A percentile compares a stretch with the other conserved stretches of the same genome.
Evolutionary conservation across 2,888 invertebrate genomes (phyloP).

Genomic region (Himalopsyche kuldschensis): DNA sequence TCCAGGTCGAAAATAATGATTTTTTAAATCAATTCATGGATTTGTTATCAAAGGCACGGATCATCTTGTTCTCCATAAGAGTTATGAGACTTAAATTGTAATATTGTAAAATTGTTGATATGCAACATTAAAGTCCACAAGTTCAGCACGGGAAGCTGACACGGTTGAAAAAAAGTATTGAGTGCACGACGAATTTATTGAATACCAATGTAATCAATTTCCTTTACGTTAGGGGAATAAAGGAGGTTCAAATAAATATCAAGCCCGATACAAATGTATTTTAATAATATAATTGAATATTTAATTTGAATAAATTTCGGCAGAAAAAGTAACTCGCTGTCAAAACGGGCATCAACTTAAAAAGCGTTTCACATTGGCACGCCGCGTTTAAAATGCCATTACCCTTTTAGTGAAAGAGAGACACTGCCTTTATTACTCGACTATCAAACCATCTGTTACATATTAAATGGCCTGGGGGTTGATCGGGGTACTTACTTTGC

Average conservation of each 20-base stretch:
- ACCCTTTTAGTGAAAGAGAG: not conserved
- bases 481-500: conserved; percentile 2
- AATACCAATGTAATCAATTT: no score
- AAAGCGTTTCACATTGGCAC: not conserved
- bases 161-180: no score
- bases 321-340: not conserved
- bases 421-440: not conserved
- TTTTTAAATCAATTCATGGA: no score
- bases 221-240: no score
- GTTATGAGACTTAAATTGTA: no score
- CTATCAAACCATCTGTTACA: conserved; percentile 30
- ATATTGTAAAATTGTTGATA: no score
- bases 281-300: not conserved
- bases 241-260: not conserved
- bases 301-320: not conserved
- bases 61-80: no score
- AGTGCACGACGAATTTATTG: no score
- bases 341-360: not conserved
- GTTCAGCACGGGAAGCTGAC: no score
- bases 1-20: no score
- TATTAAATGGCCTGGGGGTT: conserved; percentile 15
- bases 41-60: no score
- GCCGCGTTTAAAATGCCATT: not conserved
- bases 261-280: not conserved
- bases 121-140: no score